These are phyloP conservation scores for Dromaius novaehollandiae DNA, from an alignment of 2,113 vertebrate genomes.

Conservation along the genomic window DNA sequence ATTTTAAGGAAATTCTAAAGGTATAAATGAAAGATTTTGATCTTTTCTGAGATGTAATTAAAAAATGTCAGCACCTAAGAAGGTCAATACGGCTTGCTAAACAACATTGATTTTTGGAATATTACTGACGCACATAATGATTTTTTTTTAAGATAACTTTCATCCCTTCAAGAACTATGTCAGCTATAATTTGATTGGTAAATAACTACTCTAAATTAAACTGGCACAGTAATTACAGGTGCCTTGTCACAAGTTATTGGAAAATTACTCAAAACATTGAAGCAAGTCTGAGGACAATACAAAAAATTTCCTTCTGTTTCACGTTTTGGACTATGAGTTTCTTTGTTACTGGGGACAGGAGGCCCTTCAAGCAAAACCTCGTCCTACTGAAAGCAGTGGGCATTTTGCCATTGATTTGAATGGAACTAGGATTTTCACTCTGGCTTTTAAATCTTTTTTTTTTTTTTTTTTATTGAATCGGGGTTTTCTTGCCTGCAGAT, in stretches of 20 bases:
- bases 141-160: conserved; percentile 23
- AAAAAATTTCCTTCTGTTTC: background rate
- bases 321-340: background rate
- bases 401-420: background rate
- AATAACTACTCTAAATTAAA: conserved; percentile 35
- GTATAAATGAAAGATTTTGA: conserved; percentile 41
- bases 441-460: background rate
- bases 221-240: background rate
- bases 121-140: conserved; percentile 42
- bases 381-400: background rate
- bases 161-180: background rate
- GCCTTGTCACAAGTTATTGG: background rate
- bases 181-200: conserved; percentile 4
- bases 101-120: conserved; percentile 59
- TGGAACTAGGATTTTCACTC: background rate
- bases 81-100: conserved; percentile 50
- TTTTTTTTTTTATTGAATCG: background rate
- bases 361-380: background rate
- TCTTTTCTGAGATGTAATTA: conserved; percentile 54
- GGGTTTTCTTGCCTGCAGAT: background rate
- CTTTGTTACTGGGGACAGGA: background rate
- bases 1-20: conserved; percentile 37
- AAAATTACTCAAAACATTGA: conserved; percentile 24
- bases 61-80: conserved; percentile 40
- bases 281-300: background rate